Base-by-base conservation (phyloP, 2,888 invertebrate genomes). In the Tiliacea aurago region DNA sequence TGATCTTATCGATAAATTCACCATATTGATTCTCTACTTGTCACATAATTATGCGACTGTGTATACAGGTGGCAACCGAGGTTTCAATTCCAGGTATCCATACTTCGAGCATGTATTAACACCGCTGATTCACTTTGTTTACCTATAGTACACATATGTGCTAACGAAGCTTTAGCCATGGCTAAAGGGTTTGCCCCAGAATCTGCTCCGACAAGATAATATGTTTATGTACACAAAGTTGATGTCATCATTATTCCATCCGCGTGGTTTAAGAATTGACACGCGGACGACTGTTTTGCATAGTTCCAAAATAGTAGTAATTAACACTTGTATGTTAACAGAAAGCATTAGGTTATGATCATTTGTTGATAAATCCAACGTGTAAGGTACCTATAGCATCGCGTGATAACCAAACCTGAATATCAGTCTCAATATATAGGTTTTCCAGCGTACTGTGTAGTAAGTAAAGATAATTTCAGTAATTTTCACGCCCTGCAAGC, bases 51-150 rank as follows among this genome's bases (percentile, higher is more conserved):
- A 49, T 85, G 85, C 72, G 74, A 74, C 73, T 92, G 87, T 94
- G 90, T 94, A 90, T 90, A 93, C 94, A 94, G 92, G 87, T 94
- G 92, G 89, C 81, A 84, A 79, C 76, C 78, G 86, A 88, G 89
- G 89, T 87, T 88, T 88, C 84, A 89, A 90, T 90, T 91, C 91
- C 91, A 90, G 91, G 90, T 87, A 86, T 83, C 79, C 85, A 86
- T 88, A 82, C 89, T 88, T 88, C 86, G 86, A 90, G 84, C 88
- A 88, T 92, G 88, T 88, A 88, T 88, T 89, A 91, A 91, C 87
- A 84, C 74, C 85, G 89, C 90, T 95, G 95, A 95, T 89, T 95
- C 95, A 95, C 87, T 77, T 73, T 91, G 90, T 93, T 91, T 91
- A 90, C 89, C 85, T 88, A 59, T 68, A 76, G 77, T 84, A 87